Base-by-base conservation (phyloP, 1,140 invertebrate genomes). In the Neuroterus valhalla region DNA sequence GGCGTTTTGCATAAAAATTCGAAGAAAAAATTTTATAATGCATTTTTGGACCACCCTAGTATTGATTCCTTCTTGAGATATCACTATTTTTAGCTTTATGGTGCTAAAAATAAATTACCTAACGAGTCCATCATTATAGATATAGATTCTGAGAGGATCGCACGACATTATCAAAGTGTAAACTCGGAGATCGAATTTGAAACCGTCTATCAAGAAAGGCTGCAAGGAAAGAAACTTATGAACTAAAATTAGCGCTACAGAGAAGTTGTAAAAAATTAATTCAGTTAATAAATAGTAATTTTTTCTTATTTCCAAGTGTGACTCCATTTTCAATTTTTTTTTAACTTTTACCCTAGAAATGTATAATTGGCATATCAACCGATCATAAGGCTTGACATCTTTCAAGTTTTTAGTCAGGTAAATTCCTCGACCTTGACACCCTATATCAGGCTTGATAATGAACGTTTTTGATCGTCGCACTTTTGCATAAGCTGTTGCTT, bases 161-260 rank as follows among this genome's bases (percentile, higher is more conserved):
- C 97, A 96, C 0, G 96, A 98, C 0, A 98, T 98, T 62, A 99
- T 95, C 14, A 98, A 91, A 0, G 96, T 95, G 88, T 99, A 99
- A 15, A 99, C 92, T 71, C 98, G 92, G 42, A 99, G 92, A 89
- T 99, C 98, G 91, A 99, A 99, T 91, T 99, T 99, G 85, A 96
- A 98, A 17, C 96, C 97, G 91, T 99, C 97, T 43, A 99, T 96
- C 4, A 98, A 91, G 81, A 96, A 97, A 0, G 95, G 95, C 90
- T 94, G 88, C 12, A 44, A 69, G 68, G 74, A 69, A 72, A 66
- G n/a, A 68, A 19, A 42, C 67, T 46, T 62, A 71, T 45, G 3
- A 52, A 45, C 21, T 42, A 76, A 15, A 86, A 78, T 44, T 90
- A 79, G 72, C 90, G 90, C 23, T 91, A 86, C 87, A 44, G 45